These are phyloP conservation scores for Carlito syrichta DNA, from an alignment of 2,113 vertebrate genomes.

Conservation along the genomic window DNA sequence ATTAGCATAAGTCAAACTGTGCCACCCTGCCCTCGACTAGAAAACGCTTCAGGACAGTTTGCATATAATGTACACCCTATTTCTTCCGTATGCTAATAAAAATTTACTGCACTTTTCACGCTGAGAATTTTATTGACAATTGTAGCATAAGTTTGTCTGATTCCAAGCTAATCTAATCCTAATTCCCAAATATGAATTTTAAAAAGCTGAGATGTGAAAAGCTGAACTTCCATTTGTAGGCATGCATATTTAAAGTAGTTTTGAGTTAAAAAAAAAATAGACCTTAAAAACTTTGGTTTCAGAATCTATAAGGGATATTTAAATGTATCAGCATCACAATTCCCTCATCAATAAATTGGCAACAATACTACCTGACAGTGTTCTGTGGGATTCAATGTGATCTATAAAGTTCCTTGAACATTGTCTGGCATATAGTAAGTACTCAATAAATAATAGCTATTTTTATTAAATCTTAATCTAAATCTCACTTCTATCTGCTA, in stretches of 20 bases:
- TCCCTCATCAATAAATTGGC: background rate
- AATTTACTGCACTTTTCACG: background rate
- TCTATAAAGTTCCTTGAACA: background rate
- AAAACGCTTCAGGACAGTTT: background rate
- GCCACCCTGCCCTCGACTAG: background rate
- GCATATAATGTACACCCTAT: background rate
- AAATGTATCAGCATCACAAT: background rate
- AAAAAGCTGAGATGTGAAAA: background rate
- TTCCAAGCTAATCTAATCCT: background rate
- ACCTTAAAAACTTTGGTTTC: background rate
- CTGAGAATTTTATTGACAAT: background rate
- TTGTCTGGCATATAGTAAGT: background rate
- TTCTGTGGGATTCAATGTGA: background rate
- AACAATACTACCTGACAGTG: background rate
- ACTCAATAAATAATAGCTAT: background rate
- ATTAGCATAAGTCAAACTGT: background rate
- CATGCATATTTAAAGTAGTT: background rate
- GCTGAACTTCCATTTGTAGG: background rate
- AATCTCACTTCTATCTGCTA: background rate
- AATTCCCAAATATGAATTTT: background rate
- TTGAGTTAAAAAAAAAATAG: background rate
- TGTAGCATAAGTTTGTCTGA: background rate
- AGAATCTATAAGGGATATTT: background rate
- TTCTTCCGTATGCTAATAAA: background rate
- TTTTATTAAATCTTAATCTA: background rate